phyloP scores from a whole-genome alignment of 2,113 vertebrate genomes.

The Vulpes vulpes region DNA sequence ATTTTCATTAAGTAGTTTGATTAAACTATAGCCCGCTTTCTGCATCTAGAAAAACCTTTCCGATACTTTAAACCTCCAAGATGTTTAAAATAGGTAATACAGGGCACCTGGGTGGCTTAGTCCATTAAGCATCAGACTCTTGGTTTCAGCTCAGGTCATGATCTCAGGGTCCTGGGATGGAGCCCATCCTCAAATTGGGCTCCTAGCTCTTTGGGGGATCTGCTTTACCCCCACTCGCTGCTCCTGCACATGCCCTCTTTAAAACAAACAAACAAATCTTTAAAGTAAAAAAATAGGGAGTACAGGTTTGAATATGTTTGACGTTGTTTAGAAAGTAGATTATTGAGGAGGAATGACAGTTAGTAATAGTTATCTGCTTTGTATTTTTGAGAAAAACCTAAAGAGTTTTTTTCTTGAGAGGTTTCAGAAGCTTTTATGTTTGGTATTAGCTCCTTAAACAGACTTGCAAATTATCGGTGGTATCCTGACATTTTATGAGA shows the following conservation, averaged over 20 bases:
- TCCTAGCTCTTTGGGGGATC: not conserved
- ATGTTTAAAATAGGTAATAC: not conserved
- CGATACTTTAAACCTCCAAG: not conserved
- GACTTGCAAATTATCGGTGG: not conserved
- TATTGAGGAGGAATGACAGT: not conserved
- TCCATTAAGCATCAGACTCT: not conserved
- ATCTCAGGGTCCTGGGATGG: not conserved
- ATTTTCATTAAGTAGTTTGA: not conserved
- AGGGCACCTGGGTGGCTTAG: not conserved
- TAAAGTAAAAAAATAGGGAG: not conserved
- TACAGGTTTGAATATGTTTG: not conserved
- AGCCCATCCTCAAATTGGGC: not conserved
- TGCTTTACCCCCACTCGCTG: not conserved
- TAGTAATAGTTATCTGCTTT: not conserved
- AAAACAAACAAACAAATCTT: not conserved
- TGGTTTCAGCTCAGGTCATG: not conserved
- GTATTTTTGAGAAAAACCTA: slow-evolving; percentile 3
- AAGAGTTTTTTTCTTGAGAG: not conserved
- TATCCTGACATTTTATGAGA: not conserved
- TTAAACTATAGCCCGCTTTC: not conserved
- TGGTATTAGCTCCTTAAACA: not conserved
- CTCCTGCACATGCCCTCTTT: not conserved
- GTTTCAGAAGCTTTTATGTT: not conserved
- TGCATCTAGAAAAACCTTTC: not conserved
- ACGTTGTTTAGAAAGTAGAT: slow-evolving; percentile 21